Evolutionary conservation across 2,888 invertebrate genomes (phyloP).

Genomic region (Oxycera nigricornis): DNA sequence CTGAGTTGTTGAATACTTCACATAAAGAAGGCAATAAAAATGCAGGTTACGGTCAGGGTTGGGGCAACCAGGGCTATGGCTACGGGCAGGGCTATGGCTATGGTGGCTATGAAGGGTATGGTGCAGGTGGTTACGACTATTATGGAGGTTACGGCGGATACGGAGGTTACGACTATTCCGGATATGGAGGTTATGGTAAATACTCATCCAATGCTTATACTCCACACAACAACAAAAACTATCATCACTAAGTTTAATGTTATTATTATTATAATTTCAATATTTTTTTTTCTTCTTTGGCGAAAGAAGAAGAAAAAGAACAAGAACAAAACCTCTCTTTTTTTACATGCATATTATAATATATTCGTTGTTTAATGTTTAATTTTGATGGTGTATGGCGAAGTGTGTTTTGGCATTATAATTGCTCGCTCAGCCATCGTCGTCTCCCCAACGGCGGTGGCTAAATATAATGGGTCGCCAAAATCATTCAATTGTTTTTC

Average conservation of each 20-base stretch:
- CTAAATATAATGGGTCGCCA: not conserved
- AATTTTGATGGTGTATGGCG: conserved; percentile 44
- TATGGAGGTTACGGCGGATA: conserved; percentile 81
- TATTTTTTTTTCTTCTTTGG: conserved; percentile 28
- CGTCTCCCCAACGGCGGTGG: no score
- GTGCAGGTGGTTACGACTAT: conserved; percentile 74
- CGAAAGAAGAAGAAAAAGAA: conserved; percentile 49
- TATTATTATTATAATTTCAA: conserved; percentile 22
- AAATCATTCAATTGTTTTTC: not conserved
- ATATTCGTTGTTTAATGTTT: conserved; percentile 40
- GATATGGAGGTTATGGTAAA: conserved; percentile 84
- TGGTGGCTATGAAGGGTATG: conserved; percentile 77
- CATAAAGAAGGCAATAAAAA: conserved; percentile 36
- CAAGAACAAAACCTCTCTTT: conserved; percentile 45
- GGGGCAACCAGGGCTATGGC: conserved; percentile 74
- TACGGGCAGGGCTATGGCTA: conserved; percentile 73
- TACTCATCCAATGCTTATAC: conserved; percentile 58
- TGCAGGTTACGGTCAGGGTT: conserved; percentile 65
- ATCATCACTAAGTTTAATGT: conserved; percentile 55
- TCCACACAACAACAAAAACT: conserved; percentile 58
- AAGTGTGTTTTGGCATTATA: conserved; percentile 42
- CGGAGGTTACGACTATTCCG: conserved; percentile 81
- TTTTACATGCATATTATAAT: conserved; percentile 34
- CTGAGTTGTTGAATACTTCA: conserved; percentile 12
- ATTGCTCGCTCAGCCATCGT: conserved; percentile 12